Conservation (phyloP, 2,888 invertebrate genomes). For the Erynnis tages region DNA sequence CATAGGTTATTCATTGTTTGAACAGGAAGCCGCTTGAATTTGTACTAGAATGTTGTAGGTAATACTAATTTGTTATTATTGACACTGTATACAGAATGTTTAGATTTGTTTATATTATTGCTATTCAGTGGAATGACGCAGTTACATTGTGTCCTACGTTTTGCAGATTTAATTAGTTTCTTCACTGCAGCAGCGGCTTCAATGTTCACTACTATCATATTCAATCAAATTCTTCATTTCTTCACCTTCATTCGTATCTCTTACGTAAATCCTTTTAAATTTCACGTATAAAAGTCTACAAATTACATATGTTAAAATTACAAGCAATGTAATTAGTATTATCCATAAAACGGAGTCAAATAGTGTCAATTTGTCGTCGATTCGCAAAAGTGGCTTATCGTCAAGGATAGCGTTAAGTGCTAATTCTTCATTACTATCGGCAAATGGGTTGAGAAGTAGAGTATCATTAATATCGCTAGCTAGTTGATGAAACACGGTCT, state of each 20-base stretch:
- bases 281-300: slow-evolving; percentile 29
- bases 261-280: slow-evolving; percentile 13
- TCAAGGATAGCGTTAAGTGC: slow-evolving; percentile 34
- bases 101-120: slow-evolving; percentile 20
- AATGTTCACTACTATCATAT: background rate
- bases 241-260: slow-evolving; percentile 27
- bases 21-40: slow-evolving; percentile 18
- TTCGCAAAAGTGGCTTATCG: slow-evolving; percentile 32
- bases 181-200: too few species aligned
- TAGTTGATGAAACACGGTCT: slow-evolving; percentile 77
- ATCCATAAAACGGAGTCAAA: slow-evolving; percentile 49
- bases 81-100: slow-evolving; percentile 23
- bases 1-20: slow-evolving; percentile 26
- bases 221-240: slow-evolving; percentile 24
- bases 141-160: too few species aligned
- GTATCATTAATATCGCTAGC: slow-evolving; percentile 69
- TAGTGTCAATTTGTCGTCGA: slow-evolving; percentile 42
- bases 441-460: slow-evolving; percentile 40
- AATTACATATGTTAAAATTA: slow-evolving; percentile 36
- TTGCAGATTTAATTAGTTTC: too few species aligned
- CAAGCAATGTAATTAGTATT: slow-evolving; percentile 38
- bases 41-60: slow-evolving; percentile 9
- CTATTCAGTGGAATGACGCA: too few species aligned
- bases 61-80: slow-evolving; percentile 25
- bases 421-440: slow-evolving; percentile 32